Evolutionary conservation across 2,888 invertebrate species (phyloP).

Genomic region (Andrena praecox): DNA sequence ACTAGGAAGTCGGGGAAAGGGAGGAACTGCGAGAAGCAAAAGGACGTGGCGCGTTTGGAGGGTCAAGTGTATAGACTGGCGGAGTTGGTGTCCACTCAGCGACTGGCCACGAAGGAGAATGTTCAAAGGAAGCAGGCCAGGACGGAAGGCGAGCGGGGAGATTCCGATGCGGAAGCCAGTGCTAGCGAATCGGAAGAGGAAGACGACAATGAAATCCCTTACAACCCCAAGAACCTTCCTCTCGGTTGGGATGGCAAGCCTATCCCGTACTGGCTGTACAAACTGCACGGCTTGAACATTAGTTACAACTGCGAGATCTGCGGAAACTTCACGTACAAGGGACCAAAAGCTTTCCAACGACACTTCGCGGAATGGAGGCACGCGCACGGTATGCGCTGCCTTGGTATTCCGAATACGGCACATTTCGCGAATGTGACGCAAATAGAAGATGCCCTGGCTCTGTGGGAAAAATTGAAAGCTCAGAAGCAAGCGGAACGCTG

Average conservation of each 20-base stretch:
- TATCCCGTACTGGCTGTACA: constrained; percentile 99
- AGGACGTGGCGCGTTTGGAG: constrained; percentile 95
- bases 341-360: constrained; percentile 99
- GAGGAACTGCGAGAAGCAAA: constrained; percentile 90
- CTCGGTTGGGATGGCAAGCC: constrained; percentile 99
- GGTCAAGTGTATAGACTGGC: constrained; percentile 95
- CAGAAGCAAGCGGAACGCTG: constrained; percentile 98
- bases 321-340: constrained; percentile 99
- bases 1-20: constrained; percentile 89
- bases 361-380: constrained; percentile 98
- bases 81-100: constrained; percentile 93
- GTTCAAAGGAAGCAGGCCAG: constrained; percentile 99
- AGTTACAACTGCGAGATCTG: constrained; percentile 99
- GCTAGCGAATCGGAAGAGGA: constrained; percentile 93
- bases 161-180: constrained; percentile 95
- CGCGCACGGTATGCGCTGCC: constrained; percentile 98
- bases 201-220: constrained; percentile 97
- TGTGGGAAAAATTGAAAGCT: constrained; percentile 99
- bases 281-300: constrained; percentile 99
- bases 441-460: constrained; percentile 98
- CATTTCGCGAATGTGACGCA: constrained; percentile 99
- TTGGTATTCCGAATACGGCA: constrained; percentile 99
- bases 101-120: constrained; percentile 97
- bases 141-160: constrained; percentile 96
- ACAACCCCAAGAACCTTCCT: constrained; percentile 99